phyloP scores from a whole-genome alignment of 2,113 vertebrate genomes.

The Antennarius striatus region DNA sequence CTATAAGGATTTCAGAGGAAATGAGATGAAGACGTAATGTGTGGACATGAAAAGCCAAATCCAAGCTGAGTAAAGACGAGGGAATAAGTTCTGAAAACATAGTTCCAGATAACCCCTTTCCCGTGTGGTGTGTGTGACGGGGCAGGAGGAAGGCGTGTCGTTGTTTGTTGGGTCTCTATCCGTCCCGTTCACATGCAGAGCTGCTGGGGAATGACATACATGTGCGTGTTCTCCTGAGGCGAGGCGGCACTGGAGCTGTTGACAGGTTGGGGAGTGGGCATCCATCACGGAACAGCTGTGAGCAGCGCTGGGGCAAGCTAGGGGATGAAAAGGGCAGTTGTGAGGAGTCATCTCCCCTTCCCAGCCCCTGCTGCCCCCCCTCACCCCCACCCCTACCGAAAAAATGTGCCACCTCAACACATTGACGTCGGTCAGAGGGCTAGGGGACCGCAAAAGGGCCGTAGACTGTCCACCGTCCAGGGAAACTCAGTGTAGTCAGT shows the following conservation, averaged over 20 bases:
- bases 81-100: conserved; percentile 44
- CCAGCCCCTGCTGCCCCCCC: not conserved
- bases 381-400: too few relatives aligned
- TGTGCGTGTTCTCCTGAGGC: conserved; percentile 41
- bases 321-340: conserved; percentile 60
- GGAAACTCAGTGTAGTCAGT: too few relatives aligned
- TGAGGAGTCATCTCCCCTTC: conserved; percentile 26
- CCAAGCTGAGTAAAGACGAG: conserved; percentile 60
- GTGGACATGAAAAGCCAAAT: conserved; percentile 58
- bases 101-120: conserved; percentile 32
- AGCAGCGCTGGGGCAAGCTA: conserved; percentile 35
- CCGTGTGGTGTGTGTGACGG: conserved; percentile 20
- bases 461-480: not conserved
- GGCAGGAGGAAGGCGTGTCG: conserved; percentile 20
- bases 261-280: conserved; percentile 68
- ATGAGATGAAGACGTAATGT: conserved; percentile 64
- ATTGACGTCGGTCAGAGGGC: conserved; percentile 53
- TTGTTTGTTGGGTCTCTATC: conserved; percentile 43
- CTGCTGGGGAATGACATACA: conserved; percentile 46
- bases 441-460: conserved; percentile 15
- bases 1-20: conserved; percentile 62
- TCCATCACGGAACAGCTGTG: conserved; percentile 78
- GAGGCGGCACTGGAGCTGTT: conserved; percentile 43
- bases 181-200: conserved; percentile 56
- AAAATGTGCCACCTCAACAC: conserved; percentile 70